Evolutionary conservation across 2,888 invertebrate species (phyloP).

Genomic region (Heliconius ethilla): DNA sequence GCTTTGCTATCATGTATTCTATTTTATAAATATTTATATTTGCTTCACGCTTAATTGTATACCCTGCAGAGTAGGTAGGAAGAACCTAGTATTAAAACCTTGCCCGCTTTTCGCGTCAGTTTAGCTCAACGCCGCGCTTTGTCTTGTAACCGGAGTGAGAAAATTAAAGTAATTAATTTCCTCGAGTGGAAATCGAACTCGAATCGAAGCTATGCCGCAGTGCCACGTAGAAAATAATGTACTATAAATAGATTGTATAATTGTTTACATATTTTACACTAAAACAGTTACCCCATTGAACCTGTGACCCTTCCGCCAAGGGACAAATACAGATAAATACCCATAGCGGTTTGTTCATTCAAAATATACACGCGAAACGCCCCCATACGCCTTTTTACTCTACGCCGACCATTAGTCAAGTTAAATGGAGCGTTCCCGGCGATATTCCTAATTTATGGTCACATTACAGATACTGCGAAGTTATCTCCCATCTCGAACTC

Average conservation of each 20-base stretch:
- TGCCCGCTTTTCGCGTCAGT: no score
- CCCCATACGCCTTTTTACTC: conserved; percentile 56
- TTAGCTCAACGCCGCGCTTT: no score
- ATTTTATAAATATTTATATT: background rate
- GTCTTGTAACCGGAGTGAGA: no score
- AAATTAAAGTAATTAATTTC: no score
- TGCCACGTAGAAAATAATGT: no score
- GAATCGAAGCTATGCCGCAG: no score
- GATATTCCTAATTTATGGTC: conserved; percentile 70
- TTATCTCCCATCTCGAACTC: conserved; percentile 44
- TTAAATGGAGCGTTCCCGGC: conserved; percentile 66
- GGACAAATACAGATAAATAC: background rate
- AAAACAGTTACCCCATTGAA: background rate
- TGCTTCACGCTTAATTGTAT: no score
- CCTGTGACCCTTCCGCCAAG: background rate
- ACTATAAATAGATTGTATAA: no score
- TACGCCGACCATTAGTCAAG: conserved; percentile 65
- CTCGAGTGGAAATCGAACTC: no score
- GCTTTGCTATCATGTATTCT: background rate
- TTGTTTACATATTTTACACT: background rate
- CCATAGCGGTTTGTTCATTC: conserved; percentile 22
- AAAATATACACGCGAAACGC: conserved; percentile 39
- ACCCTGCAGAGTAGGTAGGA: no score
- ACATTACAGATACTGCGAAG: conserved; percentile 49
- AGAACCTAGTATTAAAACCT: no score